Evolutionary conservation across 2,888 invertebrate genomes (phyloP), one percentile per base, ranked within the genome.

Genomic region (Helleia helle): DNA sequence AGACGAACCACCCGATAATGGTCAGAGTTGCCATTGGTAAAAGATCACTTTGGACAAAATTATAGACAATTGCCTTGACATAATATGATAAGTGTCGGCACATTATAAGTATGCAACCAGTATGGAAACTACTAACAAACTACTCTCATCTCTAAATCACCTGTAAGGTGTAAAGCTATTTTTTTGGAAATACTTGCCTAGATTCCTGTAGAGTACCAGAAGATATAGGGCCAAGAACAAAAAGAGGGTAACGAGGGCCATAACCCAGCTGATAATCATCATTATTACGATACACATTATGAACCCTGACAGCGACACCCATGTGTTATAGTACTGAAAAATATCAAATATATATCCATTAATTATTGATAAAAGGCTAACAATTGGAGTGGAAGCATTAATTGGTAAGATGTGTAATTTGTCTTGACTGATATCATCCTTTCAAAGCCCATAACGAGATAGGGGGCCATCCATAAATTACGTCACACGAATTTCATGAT

Each of bases 181-280:
- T 22, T 22, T 2, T 7, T 3, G 2, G 5, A 8, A 7, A 22
- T 6, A 6, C 22, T 43, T 30, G 91, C 92, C 91, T 62, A 95
- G 96, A 66, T 95, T 95, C 36, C 94, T 87, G 64, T 95, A 93
- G 44, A 93, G 90, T 1, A 97, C 93, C 56, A 94, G 90, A 46
- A 95, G 80, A 66, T 95, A 96, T 22, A 97, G 85, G 0, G 90
- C 90, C 51, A 93, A 87, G 49, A 94, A 91, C 31, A 93, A 87
- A 50, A 90, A 89, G 55, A 95, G 91, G 0, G 95, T 95, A 39
- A 94, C 86, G 6, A 96, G 83, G 0, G 95, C 94, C 8, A 93
- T 93, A 61, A 88, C 87, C 92, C 94, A 95, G 61, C 93, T 92
- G 58, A 95, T 94, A 18, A 95, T 83, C 67, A 96, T 94, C 95